Evolutionary conservation across 2,888 invertebrate species (phyloP).

Genomic region (Eupithecia centaureata): DNA sequence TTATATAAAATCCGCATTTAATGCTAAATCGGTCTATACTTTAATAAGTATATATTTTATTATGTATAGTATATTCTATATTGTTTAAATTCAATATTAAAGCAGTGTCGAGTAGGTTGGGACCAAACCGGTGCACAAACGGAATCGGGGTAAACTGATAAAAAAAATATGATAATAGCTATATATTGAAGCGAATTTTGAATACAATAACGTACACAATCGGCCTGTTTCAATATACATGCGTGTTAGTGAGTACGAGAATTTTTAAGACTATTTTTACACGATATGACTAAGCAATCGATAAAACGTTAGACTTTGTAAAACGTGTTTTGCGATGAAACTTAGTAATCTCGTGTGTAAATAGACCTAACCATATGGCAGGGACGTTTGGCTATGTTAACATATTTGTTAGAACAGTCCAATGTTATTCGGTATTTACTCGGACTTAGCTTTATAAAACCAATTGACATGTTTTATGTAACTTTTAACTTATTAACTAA

Average conservation of each 20-base stretch:
- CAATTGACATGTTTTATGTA: constrained; percentile 33
- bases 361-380: constrained; percentile 47
- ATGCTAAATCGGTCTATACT: constrained; percentile 72
- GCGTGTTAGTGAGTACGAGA: constrained; percentile 41
- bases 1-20: constrained; percentile 69
- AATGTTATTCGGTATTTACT: constrained; percentile 43
- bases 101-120: constrained; percentile 53
- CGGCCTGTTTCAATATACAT: constrained; percentile 69
- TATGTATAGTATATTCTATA: constrained; percentile 48
- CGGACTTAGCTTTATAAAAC: constrained; percentile 42
- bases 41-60: constrained; percentile 64
- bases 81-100: constrained; percentile 38
- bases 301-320: not conserved
- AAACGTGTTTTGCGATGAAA: not conserved
- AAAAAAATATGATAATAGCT: too few species aligned
- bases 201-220: constrained; percentile 46
- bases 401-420: constrained; percentile 43
- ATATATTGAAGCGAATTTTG: constrained; percentile 51
- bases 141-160: constrained; percentile 61
- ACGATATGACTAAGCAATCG: not conserved
- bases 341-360: not conserved
- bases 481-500: constrained; percentile 25
- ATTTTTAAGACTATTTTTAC: constrained; percentile 1
- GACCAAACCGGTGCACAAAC: constrained; percentile 82
- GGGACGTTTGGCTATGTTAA: constrained; percentile 42